These are phyloP conservation scores for Pantelozetes paolii DNA, from an alignment of 2,888 invertebrate species.

Conservation along the genomic window DNA sequence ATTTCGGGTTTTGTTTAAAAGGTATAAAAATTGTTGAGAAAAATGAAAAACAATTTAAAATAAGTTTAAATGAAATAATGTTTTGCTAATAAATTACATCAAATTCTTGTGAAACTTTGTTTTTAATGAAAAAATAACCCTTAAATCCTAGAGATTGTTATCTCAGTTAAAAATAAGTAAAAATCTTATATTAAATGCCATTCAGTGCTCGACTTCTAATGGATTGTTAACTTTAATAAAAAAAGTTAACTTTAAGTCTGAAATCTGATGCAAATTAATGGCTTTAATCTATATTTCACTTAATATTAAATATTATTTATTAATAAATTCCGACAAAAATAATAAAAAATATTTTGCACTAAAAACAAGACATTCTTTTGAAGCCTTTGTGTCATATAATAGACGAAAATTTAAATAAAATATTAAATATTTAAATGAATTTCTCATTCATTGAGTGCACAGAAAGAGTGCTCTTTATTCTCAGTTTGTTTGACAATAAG, in stretches of 20 bases:
- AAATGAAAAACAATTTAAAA: slow-evolving; percentile 4
- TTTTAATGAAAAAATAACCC: too few species aligned
- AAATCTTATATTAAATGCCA: too few species aligned
- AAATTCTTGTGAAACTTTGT: neutral
- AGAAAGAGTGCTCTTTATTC: too few species aligned
- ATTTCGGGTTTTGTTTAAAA: neutral
- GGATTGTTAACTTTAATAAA: neutral
- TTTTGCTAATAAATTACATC: neutral
- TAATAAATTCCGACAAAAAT: neutral
- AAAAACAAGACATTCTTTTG: too few species aligned
- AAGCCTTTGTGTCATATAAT: too few species aligned
- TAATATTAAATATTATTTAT: neutral
- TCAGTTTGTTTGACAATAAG: too few species aligned
- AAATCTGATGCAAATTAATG: slow-evolving; percentile 22
- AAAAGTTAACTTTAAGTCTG: neutral
- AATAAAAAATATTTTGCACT: neutral
- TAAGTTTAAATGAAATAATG: too few species aligned
- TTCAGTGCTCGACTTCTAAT: neutral
- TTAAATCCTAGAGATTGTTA: too few species aligned
- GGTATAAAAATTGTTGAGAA: neutral
- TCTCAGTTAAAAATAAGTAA: too few species aligned
- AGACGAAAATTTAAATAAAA: too few species aligned
- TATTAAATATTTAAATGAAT: too few species aligned
- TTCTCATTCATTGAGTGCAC: too few species aligned
- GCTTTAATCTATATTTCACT: neutral